Evolutionary conservation across 2,113 vertebrate genomes (phyloP), one percentile per base, ranked within the genome.

Genomic region (Heterochromis multidens): DNA sequence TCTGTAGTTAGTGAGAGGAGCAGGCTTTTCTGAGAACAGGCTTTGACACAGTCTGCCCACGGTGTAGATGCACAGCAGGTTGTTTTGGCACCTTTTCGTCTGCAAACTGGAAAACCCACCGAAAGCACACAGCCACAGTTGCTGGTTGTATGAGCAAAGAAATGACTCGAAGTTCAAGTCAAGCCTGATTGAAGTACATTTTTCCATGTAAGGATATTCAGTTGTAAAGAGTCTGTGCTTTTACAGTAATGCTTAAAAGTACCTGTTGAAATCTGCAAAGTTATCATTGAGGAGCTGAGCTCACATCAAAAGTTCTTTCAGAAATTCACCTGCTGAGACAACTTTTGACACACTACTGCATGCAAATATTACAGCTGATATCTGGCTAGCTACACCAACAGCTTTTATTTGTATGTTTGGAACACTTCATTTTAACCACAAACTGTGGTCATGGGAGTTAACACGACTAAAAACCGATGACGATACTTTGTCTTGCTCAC

Each of bases 11-110:
- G 2, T 12, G 54, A 65, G 81, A 59, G 35, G 31, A 81, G 29
- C 40, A 72, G 57, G 10, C 16, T 72, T 89, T 88, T 84, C 40
- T 77, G n/a, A 79, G 84, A 87, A 62, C 49, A 56, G 11, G 80
- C 35, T 72, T 63, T 80, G 79, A 84, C 60, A 63, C 17, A 25
- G 60, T 11, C 78, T 57, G 35, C 60, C 76, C 49, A 7, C 74
- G 10, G n/a, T 49, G 56, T 19, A 1, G 43, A 33, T 27, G 16
- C 77, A 49, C 70, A 19, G 70, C 62, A 52, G 74, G 14, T 60
- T 43, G 61, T 65, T 49, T 79, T 0, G 67, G 65, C 59, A 59
- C 85, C 35, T 65, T 79, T 83, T 63, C 29, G 40, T 57, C 17
- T 49, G 76, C 46, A 60, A 35, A 80, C 49, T 59, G 35, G 37